A percentile compares a stretch with the other conserved stretches of the same genome.
Conservation (phyloP, 2,797 vertebrate species). For the Podargus strigoides region DNA sequence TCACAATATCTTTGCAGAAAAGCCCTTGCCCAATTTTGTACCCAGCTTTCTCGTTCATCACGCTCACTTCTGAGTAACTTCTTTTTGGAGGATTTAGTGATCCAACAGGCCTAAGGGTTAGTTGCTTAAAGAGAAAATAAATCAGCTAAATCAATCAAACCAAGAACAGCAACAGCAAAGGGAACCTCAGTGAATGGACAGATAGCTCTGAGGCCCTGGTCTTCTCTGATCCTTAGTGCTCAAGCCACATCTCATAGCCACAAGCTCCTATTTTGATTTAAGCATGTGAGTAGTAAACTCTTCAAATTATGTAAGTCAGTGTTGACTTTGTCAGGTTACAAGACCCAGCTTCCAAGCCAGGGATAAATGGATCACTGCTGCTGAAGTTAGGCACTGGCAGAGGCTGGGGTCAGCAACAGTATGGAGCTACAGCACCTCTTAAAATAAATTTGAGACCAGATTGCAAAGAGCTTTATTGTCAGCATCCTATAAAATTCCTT, state of each 20-base stretch:
- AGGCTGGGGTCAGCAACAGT: background rate
- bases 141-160: background rate
- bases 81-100: background rate
- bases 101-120: background rate
- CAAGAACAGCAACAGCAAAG: background rate
- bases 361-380: background rate
- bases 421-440: background rate
- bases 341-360: background rate
- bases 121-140: background rate
- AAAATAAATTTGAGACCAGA: constrained; percentile 35
- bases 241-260: background rate
- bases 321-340: background rate
- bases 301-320: background rate
- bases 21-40: background rate
- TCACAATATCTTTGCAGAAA: background rate
- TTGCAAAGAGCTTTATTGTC: constrained; percentile 40
- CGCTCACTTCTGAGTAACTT: background rate
- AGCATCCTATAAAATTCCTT: constrained; percentile 35
- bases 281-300: background rate
- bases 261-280: background rate
- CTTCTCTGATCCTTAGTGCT: background rate
- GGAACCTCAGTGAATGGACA: background rate
- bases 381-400: background rate
- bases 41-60: background rate
- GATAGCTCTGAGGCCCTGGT: background rate